These are phyloP conservation scores for Pipistrellus kuhlii DNA, from an alignment of 2,797 vertebrate species.

Conservation along the genomic window DNA sequence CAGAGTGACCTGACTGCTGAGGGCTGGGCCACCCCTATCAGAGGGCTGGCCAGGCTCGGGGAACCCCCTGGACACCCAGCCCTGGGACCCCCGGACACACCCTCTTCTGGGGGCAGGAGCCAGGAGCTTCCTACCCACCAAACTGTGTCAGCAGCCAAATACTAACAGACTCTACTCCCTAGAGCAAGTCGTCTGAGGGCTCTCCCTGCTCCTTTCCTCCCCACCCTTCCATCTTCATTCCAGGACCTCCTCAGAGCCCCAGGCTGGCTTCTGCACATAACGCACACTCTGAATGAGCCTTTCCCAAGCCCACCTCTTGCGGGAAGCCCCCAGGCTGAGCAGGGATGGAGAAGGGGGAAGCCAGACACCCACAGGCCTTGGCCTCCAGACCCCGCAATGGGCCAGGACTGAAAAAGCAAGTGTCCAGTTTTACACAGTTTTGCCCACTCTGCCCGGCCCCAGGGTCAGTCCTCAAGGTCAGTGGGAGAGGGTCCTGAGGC, in stretches of 20 bases:
- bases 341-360: too few species aligned
- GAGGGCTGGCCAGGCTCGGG: neutral
- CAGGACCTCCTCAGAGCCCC: neutral
- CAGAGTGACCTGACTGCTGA: slow-evolving; percentile 21
- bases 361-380: neutral
- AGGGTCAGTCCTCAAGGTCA: neutral
- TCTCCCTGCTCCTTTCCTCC: neutral
- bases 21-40: neutral
- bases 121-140: neutral
- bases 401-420: neutral
- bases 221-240: too few species aligned
- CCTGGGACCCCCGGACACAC: neutral
- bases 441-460: neutral
- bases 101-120: neutral
- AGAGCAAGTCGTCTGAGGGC: neutral
- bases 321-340: neutral
- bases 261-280: neutral
- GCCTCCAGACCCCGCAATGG: neutral
- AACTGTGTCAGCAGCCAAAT: neutral
- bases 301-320: neutral
- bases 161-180: neutral
- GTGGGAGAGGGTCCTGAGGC: neutral
- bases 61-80: neutral
- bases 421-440: neutral
- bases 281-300: neutral